Conservation (phyloP, 2,113 vertebrate genomes). For the Petromus typicus region DNA sequence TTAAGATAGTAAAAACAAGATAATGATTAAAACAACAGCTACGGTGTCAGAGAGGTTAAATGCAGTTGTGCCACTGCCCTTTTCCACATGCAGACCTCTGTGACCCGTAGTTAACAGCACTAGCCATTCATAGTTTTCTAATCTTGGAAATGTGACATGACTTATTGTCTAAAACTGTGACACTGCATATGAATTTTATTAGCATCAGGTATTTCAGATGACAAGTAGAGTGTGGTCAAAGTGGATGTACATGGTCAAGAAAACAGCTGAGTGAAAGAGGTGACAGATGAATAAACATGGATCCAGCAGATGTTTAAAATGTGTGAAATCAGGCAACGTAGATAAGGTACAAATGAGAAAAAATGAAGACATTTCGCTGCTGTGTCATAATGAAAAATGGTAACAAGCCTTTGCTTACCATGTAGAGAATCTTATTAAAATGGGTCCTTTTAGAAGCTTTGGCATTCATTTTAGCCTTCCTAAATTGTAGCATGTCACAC, state of each 20-base stretch:
- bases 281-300: not conserved
- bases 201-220: not conserved
- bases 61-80: not conserved
- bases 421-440: not conserved
- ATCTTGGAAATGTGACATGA: not conserved
- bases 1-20: not conserved
- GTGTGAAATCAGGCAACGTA: not conserved
- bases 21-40: not conserved
- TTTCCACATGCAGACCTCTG: not conserved
- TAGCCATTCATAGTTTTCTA: not conserved
- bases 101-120: not conserved
- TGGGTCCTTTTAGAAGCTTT: not conserved
- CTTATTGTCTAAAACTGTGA: not conserved
- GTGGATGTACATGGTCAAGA: not conserved
- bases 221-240: not conserved
- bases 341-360: constrained; percentile 19
- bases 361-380: constrained; percentile 14
- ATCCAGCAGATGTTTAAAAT: not conserved
- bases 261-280: not conserved
- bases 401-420: constrained; percentile 5
- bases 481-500: not conserved
- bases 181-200: not conserved
- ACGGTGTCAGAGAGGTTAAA: not conserved
- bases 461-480: constrained; percentile 15
- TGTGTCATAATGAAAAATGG: not conserved